phyloP scores from a whole-genome alignment of 2,797 vertebrate species.

The Falco berigora region DNA sequence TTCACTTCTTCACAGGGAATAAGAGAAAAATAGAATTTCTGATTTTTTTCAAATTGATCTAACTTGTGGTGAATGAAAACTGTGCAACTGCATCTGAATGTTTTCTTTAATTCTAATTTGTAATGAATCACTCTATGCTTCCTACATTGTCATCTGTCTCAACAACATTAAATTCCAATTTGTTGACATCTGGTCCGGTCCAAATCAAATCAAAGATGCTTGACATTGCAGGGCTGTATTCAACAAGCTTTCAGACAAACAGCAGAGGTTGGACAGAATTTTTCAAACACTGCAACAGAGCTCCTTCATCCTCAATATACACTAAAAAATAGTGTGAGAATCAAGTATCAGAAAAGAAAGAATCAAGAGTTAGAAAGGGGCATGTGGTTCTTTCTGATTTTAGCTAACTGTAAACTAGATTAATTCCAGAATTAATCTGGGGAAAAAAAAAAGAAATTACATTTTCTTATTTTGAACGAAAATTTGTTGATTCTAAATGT shows the following conservation, averaged over 20 bases:
- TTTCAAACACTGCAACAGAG: neutral
- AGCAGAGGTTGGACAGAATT: conserved; percentile 19
- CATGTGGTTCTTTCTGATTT: neutral
- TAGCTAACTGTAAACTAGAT: neutral
- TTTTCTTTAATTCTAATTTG: conserved; percentile 62
- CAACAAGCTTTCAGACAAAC: conserved; percentile 17
- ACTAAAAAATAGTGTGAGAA: neutral
- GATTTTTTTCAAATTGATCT: neutral
- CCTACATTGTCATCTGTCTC: conserved; percentile 60
- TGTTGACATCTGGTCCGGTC: conserved; percentile 59
- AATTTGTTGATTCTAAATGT: neutral
- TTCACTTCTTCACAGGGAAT: neutral
- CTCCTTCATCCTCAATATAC: neutral
- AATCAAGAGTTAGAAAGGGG: neutral
- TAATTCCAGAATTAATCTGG: neutral
- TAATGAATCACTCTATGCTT: conserved; percentile 59
- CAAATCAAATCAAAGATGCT: conserved; percentile 66
- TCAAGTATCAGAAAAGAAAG: neutral
- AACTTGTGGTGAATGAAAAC: conserved; percentile 12
- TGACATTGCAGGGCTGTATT: conserved; percentile 44
- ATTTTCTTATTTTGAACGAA: neutral
- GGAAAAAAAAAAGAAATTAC: neutral
- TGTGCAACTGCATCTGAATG: conserved; percentile 33
- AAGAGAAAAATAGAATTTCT: conserved; percentile 1
- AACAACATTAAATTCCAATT: conserved; percentile 65